Conservation (phyloP, 2,113 vertebrate genomes). For the Canis aureus region DNA sequence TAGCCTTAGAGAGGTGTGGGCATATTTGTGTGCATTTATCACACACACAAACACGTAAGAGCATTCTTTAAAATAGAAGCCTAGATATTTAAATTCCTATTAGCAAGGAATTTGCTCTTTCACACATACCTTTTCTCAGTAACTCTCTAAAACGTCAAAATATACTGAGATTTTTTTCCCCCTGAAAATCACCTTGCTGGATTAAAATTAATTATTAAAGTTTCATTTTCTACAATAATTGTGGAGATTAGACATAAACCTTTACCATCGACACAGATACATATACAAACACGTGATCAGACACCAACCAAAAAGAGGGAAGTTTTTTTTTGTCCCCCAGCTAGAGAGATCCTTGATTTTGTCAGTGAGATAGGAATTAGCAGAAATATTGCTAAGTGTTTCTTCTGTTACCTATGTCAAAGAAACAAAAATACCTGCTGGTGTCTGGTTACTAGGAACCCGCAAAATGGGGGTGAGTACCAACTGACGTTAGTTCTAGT, state of each 20-base stretch:
- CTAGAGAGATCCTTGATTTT: background rate
- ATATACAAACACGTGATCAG: background rate
- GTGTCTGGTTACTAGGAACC: background rate
- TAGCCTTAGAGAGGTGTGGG: background rate
- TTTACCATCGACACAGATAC: background rate
- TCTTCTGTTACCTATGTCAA: background rate
- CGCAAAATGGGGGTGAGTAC: background rate
- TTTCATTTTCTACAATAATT: constrained; percentile 8
- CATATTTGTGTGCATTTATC: background rate
- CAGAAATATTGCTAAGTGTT: background rate
- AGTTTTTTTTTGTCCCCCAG: background rate
- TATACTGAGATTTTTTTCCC: background rate
- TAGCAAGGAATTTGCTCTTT: background rate
- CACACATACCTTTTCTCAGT: background rate
- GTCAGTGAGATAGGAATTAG: background rate
- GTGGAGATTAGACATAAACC: constrained; percentile 17
- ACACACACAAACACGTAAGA: background rate
- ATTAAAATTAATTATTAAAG: constrained; percentile 38
- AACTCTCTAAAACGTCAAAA: background rate
- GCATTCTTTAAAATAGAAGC: constrained; percentile 15
- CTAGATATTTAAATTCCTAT: constrained; percentile 5
- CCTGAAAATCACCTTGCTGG: background rate
- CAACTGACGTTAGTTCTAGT: too few relatives aligned
- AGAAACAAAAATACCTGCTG: constrained; percentile 24
- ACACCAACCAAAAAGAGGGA: background rate